Base-by-base conservation (phyloP, 2,888 invertebrate species). In the Pollenia angustigena region DNA sequence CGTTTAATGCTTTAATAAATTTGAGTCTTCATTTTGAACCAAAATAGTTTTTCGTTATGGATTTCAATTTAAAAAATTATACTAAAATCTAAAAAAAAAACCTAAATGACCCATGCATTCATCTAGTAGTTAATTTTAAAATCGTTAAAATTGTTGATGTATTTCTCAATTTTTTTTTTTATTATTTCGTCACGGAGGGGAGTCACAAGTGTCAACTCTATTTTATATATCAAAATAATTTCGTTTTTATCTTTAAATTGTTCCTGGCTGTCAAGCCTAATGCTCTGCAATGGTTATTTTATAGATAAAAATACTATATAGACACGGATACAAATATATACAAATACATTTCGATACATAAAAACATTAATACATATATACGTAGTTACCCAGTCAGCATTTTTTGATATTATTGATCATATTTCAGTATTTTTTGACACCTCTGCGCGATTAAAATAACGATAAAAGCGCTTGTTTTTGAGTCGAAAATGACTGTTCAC, bases 241-340 rank as follows among this genome's bases (percentile, higher is more conserved):
- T 44, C 66, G 3, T 32, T 50, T 32, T 8, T 40, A 16, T 42
- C 9, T 50, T 68, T 23, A 50, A 42, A 64, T 56, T 46, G 11
- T 78, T 64, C 66, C 16, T 44, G 32, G 6, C 52, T 84, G 72
- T 79, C 84, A 68, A 32, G 44, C 10, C 84, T 74, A 74, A 79
- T 68, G 50, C 71, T 72, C 46, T 76, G 64, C 66, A 80, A 75
- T 71, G 66, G 40, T 71, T 68, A 85, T 81, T 78, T 58, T 69
- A 64, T 64, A 69, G 62, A 80, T 82, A 69, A 50, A 80, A 74
- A 50, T 18, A 50, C 62, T 60, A 56, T 64, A 42, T 14, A 44
- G 48, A 44, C 32, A 56, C 8, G 46, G 2, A 23, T 44, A 42
- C 9, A 54, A 1, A 66, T 32, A 46, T 11, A 23, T 44, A 42